These are phyloP conservation scores for Drosophila pseudoobscura DNA, from an alignment of 1,140 invertebrate species.

Conservation along the genomic window DNA sequence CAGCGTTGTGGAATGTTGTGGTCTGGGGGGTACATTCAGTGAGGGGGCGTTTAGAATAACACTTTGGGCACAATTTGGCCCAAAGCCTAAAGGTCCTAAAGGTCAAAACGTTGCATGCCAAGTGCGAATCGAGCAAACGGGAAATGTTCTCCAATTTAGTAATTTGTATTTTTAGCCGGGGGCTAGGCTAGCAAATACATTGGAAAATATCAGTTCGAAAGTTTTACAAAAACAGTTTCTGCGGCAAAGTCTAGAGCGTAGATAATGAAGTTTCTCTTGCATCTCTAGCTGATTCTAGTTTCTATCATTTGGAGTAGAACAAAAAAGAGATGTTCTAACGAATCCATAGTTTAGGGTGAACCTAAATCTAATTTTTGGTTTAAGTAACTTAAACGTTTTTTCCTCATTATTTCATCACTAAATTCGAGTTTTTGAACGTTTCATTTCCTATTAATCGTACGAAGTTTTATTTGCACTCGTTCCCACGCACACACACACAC, in stretches of 20 bases:
- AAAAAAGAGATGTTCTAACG: too few species aligned
- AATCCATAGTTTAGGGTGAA: too few species aligned
- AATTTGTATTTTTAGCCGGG: slow-evolving; percentile 43
- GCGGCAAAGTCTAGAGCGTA: too few species aligned
- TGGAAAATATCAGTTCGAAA: slow-evolving; percentile 6
- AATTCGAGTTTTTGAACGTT: background rate
- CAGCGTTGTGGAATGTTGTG: background rate
- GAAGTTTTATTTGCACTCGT: slow-evolving; percentile 19
- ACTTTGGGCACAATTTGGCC: slow-evolving; percentile 10
- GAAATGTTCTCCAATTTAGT: slow-evolving; percentile 22
- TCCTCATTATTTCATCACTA: slow-evolving; percentile 7
- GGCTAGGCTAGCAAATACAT: slow-evolving; percentile 9
- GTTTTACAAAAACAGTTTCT: background rate
- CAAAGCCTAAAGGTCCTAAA: slow-evolving; percentile 37
- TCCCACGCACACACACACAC: background rate
- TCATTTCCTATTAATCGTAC: slow-evolving; percentile 5
- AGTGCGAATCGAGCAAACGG: slow-evolving; percentile 20
- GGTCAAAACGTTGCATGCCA: slow-evolving; percentile 38
- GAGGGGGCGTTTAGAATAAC: slow-evolving; percentile 10
- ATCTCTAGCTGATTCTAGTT: too few species aligned
- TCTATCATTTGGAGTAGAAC: too few species aligned
- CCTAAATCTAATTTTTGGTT: too few species aligned
- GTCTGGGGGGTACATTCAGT: background rate
- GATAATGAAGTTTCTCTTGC: too few species aligned
- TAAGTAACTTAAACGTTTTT: background rate